phyloP scores from a whole-genome alignment of 2,888 invertebrate species.

The Tiphia femorata region DNA sequence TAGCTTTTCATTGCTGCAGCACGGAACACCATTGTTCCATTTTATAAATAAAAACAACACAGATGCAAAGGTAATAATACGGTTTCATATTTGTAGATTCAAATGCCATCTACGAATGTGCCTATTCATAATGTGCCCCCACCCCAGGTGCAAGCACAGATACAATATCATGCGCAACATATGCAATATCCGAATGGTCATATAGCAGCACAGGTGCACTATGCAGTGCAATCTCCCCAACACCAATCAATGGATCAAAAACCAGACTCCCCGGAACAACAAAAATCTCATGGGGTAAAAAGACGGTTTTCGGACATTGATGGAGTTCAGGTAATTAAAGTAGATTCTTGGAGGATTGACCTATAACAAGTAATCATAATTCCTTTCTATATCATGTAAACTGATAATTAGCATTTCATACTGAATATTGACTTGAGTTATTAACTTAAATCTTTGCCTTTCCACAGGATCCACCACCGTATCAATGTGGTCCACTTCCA shows the following conservation, averaged over 20 bases:
- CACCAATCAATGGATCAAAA: conserved; percentile 59
- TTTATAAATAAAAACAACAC: too few species aligned
- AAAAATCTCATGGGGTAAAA: conserved; percentile 63
- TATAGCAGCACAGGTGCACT: conserved; percentile 63
- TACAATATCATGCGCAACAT: conserved; percentile 64
- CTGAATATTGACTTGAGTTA: not conserved
- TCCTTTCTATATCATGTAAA: too few species aligned
- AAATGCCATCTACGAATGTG: conserved; percentile 53
- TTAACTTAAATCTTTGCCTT: not conserved
- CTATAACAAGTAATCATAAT: too few species aligned
- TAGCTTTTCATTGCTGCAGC: too few species aligned
- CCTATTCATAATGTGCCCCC: conserved; percentile 56
- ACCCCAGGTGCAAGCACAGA: conserved; percentile 60
- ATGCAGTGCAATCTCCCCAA: conserved; percentile 60
- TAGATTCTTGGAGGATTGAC: too few species aligned
- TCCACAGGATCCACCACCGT: conserved; percentile 58
- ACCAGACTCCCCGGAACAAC: conserved; percentile 59
- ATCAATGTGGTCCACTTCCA: conserved; percentile 58
- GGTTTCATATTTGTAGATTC: conserved; percentile 40
- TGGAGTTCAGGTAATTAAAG: conserved; percentile 57
- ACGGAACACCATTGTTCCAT: too few species aligned
- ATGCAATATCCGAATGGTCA: conserved; percentile 67
- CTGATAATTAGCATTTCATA: too few species aligned
- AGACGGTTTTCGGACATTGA: conserved; percentile 65
- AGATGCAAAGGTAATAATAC: too few species aligned